Conservation (phyloP, 2,888 invertebrate genomes). For the Enchytraeus crypticus region DNA sequence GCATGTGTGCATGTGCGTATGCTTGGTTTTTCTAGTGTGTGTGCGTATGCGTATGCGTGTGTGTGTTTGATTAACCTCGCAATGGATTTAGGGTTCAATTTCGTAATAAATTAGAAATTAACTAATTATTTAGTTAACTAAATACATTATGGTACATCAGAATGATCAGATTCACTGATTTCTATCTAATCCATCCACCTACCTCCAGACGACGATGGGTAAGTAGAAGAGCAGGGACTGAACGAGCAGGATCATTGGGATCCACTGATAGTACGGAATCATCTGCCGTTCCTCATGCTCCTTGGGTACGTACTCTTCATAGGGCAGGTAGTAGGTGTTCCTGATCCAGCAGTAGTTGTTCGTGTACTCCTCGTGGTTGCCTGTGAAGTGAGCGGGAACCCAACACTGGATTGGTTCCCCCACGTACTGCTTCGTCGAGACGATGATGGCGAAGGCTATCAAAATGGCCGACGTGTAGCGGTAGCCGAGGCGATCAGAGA, state of each 20-base stretch:
- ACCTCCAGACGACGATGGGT: slow-evolving; percentile 25
- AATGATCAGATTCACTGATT: no score
- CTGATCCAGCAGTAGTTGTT: slow-evolving; percentile 32
- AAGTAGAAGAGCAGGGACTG: slow-evolving; percentile 26
- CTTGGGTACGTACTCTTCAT: slow-evolving; percentile 29
- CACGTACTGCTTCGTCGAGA: slow-evolving; percentile 29
- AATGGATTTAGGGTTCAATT: no score
- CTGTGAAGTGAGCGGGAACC: slow-evolving; percentile 31
- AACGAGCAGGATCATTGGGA: slow-evolving; percentile 28
- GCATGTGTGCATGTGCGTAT: no score
- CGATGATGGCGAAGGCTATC: slow-evolving; percentile 27
- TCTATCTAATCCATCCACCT: no score
- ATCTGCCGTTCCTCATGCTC: slow-evolving; percentile 28
- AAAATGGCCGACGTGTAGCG: slow-evolving; percentile 26
- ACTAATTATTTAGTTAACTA: no score
- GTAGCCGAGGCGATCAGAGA: slow-evolving; percentile 25
- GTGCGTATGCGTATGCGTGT: no score
- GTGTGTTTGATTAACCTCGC: no score
- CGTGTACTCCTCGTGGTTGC: slow-evolving; percentile 28
- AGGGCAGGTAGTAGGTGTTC: slow-evolving; percentile 30
- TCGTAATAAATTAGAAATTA: no score
- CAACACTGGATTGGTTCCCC: slow-evolving; percentile 30
- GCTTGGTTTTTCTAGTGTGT: no score
- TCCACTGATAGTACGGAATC: slow-evolving; percentile 33
- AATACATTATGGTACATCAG: no score